Conservation (phyloP, 1,140 invertebrate species). For the Pseudomyrmex concolor region DNA sequence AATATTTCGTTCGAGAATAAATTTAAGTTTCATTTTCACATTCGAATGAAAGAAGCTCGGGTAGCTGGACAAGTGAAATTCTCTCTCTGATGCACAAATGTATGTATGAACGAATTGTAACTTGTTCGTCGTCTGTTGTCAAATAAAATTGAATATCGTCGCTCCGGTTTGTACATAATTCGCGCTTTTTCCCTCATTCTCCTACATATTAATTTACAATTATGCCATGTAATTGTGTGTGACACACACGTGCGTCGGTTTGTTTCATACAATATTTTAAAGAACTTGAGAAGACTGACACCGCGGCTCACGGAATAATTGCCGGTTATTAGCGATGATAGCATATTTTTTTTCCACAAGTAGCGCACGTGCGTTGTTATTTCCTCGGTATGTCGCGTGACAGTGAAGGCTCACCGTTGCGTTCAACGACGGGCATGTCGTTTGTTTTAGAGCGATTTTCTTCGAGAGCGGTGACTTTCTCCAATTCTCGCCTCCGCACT, state of each 20-base stretch:
- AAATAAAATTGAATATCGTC: neutral
- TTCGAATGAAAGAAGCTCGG: constrained; percentile 10
- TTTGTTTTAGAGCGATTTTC: constrained; percentile 53
- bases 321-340: constrained; percentile 2
- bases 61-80: constrained; percentile 24
- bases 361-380: constrained; percentile 43
- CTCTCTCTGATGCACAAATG: neutral
- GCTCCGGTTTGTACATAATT: neutral
- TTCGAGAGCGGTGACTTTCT: constrained; percentile 65
- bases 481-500: constrained; percentile 60
- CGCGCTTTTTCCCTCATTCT: neutral
- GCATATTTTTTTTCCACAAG: constrained; percentile 29
- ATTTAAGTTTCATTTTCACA: constrained; percentile 52
- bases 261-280: neutral
- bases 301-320: constrained; percentile 3
- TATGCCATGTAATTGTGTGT: neutral
- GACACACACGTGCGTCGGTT: neutral
- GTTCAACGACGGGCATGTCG: constrained; percentile 13
- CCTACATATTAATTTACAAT: neutral
- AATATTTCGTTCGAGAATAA: constrained; percentile 38
- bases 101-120: constrained; percentile 21
- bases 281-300: neutral
- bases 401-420: neutral
- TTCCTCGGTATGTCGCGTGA: constrained; percentile 51
- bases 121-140: neutral